Conservation (phyloP, 2,113 vertebrate species). For the Gymnorhina tibicen region DNA sequence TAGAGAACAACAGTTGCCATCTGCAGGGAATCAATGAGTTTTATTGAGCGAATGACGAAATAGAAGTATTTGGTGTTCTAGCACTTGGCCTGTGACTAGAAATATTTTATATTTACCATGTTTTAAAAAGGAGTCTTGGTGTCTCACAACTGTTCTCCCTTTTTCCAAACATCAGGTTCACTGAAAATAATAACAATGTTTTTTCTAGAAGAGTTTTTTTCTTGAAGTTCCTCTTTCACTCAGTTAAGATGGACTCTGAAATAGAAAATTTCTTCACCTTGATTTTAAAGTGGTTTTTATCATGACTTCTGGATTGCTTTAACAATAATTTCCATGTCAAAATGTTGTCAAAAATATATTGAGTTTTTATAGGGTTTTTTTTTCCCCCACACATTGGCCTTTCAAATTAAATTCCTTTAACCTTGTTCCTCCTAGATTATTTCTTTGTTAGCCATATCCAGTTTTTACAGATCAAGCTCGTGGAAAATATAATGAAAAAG, state of each 20-base stretch:
- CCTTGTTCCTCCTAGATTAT: background rate
- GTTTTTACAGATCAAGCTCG: background rate
- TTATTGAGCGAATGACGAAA: background rate
- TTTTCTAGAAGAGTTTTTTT: background rate
- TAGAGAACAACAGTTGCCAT: background rate
- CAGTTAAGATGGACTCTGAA: background rate
- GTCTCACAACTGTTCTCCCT: background rate
- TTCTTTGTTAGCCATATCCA: background rate
- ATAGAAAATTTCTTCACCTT: background rate
- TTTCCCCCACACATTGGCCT: accelerated
- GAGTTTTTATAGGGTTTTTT: background rate
- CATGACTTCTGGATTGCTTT: background rate
- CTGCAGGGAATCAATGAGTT: background rate
- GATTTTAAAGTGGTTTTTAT: background rate
- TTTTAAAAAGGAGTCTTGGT: background rate
- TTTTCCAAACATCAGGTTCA: background rate
- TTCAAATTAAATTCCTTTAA: background rate
- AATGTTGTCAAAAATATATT: background rate
- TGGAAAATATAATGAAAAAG: background rate
- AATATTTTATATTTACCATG: background rate
- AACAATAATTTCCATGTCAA: background rate
- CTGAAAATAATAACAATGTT: background rate
- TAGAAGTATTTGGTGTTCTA: background rate
- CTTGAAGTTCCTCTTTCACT: background rate
- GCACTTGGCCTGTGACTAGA: background rate